Base-by-base conservation (phyloP, 2,888 invertebrate species). In the Acrobasis suavella region DNA sequence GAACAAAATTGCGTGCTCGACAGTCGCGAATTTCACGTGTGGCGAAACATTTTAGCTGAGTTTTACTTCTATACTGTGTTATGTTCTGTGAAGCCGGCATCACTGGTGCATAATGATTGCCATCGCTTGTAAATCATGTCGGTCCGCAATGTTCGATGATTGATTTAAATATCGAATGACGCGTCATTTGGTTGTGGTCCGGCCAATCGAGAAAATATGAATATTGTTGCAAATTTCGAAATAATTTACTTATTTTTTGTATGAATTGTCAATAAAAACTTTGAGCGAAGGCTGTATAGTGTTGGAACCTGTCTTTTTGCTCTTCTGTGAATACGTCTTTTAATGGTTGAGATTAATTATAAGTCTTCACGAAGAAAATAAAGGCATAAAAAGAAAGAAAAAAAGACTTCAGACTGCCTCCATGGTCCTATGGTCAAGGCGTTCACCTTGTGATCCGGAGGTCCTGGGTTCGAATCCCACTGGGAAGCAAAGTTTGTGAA, bases 121-220 rank as follows among this genome's bases (percentile, higher is more conserved):
- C 56, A 42, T 42, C 42, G 39, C 39, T 56, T 56, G 42, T 56
- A 56, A 56, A 56, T 56, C 42, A 56, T 39, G 56, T 17, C 39
- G 17, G 1, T 12, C n/a, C 39, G 56, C 39, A 56, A 8, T 10
- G 16, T 39, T 39, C 56, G 12, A 15, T 56, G 56, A 56, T 56
- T 15, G 56, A 56, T 56, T 42, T 10, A 12, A 39, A 39, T 16
- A 39, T 42, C 56, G 17, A 52, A 32, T 17, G 32, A 52, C 52
- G 22, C 32, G 22, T 52, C 46, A 46, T 46, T 46, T 46, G 46
- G 12, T n/a, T 46, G 46, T 7, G 46, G 46, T 46, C 10, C n/a
- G 14, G 46, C 14, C 46, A 14, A 46, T 14, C 12, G n/a, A 7
- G n/a, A n/a, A n/a, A 14, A 42, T 42, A 42, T 12, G 10, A 42